Conservation (phyloP, 2,113 vertebrate species). For the Hippocampus guttulatus region DNA sequence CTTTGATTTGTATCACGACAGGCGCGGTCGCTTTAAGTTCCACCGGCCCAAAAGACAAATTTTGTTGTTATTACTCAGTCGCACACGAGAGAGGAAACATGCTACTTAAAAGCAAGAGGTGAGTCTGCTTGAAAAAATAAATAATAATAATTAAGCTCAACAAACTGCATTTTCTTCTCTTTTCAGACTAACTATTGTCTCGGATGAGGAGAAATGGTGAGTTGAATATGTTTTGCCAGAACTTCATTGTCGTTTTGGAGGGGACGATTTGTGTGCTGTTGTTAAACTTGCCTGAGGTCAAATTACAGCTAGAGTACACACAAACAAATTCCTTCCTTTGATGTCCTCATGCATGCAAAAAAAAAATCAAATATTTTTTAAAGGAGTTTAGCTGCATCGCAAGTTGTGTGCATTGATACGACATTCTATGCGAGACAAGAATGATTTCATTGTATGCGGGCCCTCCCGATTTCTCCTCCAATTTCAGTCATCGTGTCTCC, state of each 20-base stretch:
- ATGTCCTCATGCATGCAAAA: neutral
- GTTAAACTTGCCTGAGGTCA: slow-evolving; percentile 36
- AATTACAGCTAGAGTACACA: slow-evolving; percentile 7
- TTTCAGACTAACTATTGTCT: slow-evolving; percentile 74
- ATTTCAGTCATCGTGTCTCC: neutral
- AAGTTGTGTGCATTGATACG: neutral
- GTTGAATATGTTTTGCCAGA: slow-evolving; percentile 13
- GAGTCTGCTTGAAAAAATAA: slow-evolving; percentile 9
- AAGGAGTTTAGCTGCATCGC: neutral
- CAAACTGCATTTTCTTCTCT: slow-evolving; percentile 25
- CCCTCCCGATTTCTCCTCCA: slow-evolving; percentile 22
- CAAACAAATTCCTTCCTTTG: neutral
- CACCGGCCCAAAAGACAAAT: slow-evolving; percentile 63
- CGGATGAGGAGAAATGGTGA: slow-evolving; percentile 86
- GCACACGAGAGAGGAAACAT: slow-evolving; percentile 61
- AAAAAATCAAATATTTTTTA: neutral
- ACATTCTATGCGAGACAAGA: neutral
- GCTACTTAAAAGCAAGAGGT: slow-evolving; percentile 66
- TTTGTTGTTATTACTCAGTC: slow-evolving; percentile 15
- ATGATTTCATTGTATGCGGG: slow-evolving; percentile 15
- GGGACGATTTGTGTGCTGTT: slow-evolving; percentile 13
- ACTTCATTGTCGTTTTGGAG: neutral
- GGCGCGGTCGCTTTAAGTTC: slow-evolving; percentile 56
- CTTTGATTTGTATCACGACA: slow-evolving; percentile 58
- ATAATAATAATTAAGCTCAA: neutral